These are phyloP conservation scores for Psylliodes chrysocephalus DNA, from an alignment of 2,888 invertebrate species.

Conservation along the genomic window DNA sequence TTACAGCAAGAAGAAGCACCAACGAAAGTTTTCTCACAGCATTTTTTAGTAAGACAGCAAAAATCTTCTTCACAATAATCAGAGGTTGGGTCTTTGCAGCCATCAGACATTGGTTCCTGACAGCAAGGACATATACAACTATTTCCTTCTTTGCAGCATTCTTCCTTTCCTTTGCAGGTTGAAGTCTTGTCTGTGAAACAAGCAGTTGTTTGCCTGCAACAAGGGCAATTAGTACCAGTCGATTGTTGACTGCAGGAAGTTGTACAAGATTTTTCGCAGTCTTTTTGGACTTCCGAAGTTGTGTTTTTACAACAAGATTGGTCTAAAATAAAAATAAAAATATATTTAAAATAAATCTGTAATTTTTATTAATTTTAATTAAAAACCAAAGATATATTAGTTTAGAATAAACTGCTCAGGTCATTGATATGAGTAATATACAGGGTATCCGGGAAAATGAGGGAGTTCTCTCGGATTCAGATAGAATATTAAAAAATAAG, in stretches of 20 bases:
- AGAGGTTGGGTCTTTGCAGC: not conserved
- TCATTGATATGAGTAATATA: too few species aligned
- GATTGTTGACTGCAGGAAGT: not conserved
- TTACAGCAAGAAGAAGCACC: not conserved
- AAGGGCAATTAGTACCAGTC: not conserved
- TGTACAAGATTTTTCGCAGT: not conserved
- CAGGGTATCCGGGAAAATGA: too few species aligned
- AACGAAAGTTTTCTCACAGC: not conserved
- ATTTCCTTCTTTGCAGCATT: slow-evolving; percentile 2
- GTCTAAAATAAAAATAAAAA: not conserved
- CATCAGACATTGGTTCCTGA: not conserved
- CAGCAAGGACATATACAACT: not conserved
- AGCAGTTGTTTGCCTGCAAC: not conserved
- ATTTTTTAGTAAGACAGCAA: not conserved
- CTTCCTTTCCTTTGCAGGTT: not conserved
- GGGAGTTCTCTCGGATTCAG: too few species aligned
- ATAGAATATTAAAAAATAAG: too few species aligned
- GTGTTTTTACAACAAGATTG: slow-evolving; percentile 2
- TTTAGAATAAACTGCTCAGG: too few species aligned
- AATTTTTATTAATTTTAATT: too few species aligned
- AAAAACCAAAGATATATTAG: too few species aligned
- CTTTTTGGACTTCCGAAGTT: not conserved
- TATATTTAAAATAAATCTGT: not conserved
- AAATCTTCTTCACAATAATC: not conserved
- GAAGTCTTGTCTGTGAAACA: not conserved